A percentile compares a stretch with the other conserved stretches of the same genome.
These are phyloP conservation scores for Nansenia antarctica DNA, from an alignment of 2,113 vertebrate species.

Conservation along the genomic window DNA sequence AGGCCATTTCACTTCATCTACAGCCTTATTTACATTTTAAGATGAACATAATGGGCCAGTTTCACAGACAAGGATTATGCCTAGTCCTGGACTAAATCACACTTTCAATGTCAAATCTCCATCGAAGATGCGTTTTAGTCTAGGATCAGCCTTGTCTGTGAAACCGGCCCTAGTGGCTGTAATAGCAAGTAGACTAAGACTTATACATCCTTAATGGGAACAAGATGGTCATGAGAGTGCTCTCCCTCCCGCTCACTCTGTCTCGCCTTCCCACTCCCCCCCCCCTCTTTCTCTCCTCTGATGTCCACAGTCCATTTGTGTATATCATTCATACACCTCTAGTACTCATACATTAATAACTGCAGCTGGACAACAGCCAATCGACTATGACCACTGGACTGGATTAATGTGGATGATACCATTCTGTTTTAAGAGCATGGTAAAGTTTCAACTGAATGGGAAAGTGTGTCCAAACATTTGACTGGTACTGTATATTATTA, in stretches of 20 bases:
- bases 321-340: background rate
- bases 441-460: too few species aligned
- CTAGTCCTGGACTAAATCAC: too few species aligned
- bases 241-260: constrained; percentile 14
- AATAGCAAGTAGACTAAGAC: constrained; percentile 27
- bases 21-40: constrained; percentile 22
- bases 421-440: background rate
- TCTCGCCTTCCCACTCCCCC: constrained; percentile 20
- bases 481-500: too few species aligned
- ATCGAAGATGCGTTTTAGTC: too few species aligned
- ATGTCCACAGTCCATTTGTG: background rate
- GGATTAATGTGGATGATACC: background rate
- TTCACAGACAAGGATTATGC: too few species aligned
- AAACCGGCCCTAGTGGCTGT: too few species aligned
- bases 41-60: constrained; percentile 6
- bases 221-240: constrained; percentile 22
- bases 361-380: background rate
- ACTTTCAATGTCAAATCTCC: too few species aligned
- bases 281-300: background rate
- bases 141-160: too few species aligned
- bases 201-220: constrained; percentile 18
- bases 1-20: constrained; percentile 1
- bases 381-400: background rate
- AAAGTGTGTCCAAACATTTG: too few species aligned
- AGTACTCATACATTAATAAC: background rate